Evolutionary conservation across 2,797 vertebrate species (phyloP), one percentile per base, ranked within the genome.

Genomic region (Myotis myotis): DNA sequence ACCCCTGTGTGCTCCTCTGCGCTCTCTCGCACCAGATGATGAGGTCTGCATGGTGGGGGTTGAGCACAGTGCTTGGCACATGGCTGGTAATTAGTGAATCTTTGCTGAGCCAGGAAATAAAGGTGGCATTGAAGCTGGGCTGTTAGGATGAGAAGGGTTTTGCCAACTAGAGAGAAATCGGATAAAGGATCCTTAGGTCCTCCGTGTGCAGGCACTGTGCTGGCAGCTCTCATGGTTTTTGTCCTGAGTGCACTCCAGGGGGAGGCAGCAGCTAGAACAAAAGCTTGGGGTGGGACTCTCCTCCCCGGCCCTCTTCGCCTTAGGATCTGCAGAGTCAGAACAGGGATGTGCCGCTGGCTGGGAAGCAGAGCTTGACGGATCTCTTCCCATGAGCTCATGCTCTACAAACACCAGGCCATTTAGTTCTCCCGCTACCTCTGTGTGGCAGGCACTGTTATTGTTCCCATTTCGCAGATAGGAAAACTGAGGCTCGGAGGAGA

Each of bases 391-490:
- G 33, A 84, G n/a, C 6, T 0, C 22, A n/a, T 1, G 6, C 36
- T 75, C 33, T 76, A 75, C 57, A 83, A 15, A 89, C 44, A 9
- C 20, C 0, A 23, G 62, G 60, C 74, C 22, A 5, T 22, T 20
- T 15, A 4, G 7, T 64, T 55, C 53, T 92, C 72, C 16, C 23
- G 3, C 22, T 1, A 13, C 79, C 28, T 0, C 62, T 2, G 0
- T 2, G 60, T 57, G 55, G 60, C 87, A 30, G 9, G 64, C 49
- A 15, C 8, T 38, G 0, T n/a, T 53, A 22, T 4, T 72, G 20
- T 64, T 68, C 84, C 38, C 68, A 51, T 84, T 94, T 71, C 87
- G 41, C 87, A 87, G 87, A n/a, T 4, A 11, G 82, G 71, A 93
- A 94, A 81, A 44, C 57, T 12, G 60, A 84, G 82, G 74, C 60